A percentile compares a stretch with the other conserved stretches of the same genome.
Evolutionary conservation across 2,113 vertebrate genomes (phyloP).

Genomic region (Diphyllodes magnificus): DNA sequence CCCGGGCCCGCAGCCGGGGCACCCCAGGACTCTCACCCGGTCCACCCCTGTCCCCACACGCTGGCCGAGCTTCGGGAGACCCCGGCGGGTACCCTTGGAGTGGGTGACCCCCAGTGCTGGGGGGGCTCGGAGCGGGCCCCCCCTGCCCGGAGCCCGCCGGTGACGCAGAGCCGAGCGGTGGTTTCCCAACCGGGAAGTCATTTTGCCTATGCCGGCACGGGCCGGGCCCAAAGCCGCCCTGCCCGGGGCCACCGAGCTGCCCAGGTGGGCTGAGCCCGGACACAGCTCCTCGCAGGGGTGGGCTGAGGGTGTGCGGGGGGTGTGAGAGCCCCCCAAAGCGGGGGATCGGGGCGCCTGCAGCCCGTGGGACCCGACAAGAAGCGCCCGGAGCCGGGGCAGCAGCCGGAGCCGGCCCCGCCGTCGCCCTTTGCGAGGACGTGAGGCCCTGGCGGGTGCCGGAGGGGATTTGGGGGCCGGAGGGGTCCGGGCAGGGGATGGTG

Average conservation of each 20-base stretch:
- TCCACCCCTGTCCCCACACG: fast-evolving
- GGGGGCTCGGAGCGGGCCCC: not conserved
- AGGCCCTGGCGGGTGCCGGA: not conserved
- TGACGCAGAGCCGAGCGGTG: constrained; percentile 7
- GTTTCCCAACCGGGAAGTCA: constrained; percentile 44
- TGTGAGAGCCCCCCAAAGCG: not conserved
- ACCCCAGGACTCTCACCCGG: not conserved
- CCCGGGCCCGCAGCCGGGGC: not conserved
- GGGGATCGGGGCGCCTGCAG: not conserved
- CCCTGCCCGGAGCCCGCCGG: not conserved
- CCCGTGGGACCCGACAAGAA: not conserved
- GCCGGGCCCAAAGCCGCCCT: not conserved
- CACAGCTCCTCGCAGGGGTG: not conserved
- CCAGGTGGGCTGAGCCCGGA: not conserved
- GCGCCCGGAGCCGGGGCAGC: not conserved
- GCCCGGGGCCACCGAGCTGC: not conserved
- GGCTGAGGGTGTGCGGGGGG: fast-evolving
- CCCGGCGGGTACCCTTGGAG: fast-evolving
- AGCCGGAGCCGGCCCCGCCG: not conserved
- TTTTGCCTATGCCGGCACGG: not conserved
- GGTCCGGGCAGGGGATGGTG: fast-evolving
- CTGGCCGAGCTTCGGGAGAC: not conserved
- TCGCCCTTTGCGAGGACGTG: not conserved
- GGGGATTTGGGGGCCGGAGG: no score
- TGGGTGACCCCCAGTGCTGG: fast-evolving